These are phyloP conservation scores for Ivindomyrus marchei DNA, from an alignment of 2,113 vertebrate genomes.

Conservation along the genomic window DNA sequence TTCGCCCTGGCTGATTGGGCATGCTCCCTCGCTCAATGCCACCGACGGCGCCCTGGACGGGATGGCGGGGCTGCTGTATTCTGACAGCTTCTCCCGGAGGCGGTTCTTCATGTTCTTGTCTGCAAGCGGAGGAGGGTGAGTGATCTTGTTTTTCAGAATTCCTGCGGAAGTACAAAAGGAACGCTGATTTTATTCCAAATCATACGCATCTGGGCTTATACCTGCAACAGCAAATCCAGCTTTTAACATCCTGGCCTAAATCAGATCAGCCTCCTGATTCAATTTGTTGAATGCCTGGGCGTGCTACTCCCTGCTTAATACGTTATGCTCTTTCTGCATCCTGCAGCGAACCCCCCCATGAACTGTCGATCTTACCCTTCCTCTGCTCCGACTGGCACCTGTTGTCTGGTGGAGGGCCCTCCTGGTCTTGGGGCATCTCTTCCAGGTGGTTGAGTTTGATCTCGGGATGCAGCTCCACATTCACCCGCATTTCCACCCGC, in stretches of 20 bases:
- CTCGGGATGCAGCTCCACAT: slow-evolving; percentile 71
- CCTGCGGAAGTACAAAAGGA: slow-evolving; percentile 46
- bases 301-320: background rate
- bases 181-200: background rate
- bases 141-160: slow-evolving; percentile 80
- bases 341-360: background rate
- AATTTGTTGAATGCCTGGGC: background rate
- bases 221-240: background rate
- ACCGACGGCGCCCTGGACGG: slow-evolving; percentile 58
- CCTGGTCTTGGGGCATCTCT: slow-evolving; percentile 53
- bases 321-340: background rate
- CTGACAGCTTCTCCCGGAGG: slow-evolving; percentile 66
- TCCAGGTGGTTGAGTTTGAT: slow-evolving; percentile 59
- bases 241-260: background rate
- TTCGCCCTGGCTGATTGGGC: slow-evolving; percentile 44
- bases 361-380: slow-evolving; percentile 57
- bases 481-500: slow-evolving; percentile 74
- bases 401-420: slow-evolving; percentile 36
- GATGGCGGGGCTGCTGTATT: slow-evolving; percentile 59
- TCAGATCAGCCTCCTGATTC: background rate
- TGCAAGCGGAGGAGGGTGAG: slow-evolving; percentile 69
- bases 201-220: background rate
- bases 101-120: slow-evolving; percentile 71
- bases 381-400: slow-evolving; percentile 65
- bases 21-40: slow-evolving; percentile 58